phyloP scores from a whole-genome alignment of 2,888 invertebrate species.

The Andrena haemorrhoa region DNA sequence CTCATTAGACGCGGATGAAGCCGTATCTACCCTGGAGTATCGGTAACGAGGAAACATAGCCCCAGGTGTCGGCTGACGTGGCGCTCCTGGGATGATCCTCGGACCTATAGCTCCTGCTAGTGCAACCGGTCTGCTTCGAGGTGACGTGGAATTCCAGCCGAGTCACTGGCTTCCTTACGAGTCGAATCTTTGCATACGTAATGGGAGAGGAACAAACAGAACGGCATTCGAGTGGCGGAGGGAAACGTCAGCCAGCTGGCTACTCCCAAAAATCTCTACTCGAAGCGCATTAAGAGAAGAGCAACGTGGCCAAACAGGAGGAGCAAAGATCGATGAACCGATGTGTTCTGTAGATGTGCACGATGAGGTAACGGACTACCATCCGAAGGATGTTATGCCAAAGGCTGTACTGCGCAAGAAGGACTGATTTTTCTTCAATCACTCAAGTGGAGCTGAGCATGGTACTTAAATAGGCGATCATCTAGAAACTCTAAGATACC shows the following conservation, averaged over 20 bases:
- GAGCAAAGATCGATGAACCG: slow-evolving; percentile 18
- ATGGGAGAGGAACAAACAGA: background rate
- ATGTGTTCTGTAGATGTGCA: background rate
- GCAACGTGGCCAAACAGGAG: background rate
- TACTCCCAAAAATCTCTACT: background rate
- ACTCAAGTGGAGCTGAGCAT: background rate
- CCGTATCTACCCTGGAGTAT: slow-evolving; percentile 22
- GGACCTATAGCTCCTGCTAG: slow-evolving; percentile 19
- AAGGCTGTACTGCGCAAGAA: background rate
- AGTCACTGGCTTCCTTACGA: slow-evolving; percentile 38
- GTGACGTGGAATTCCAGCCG: slow-evolving; percentile 45
- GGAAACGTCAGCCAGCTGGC: background rate
- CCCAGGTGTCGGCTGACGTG: slow-evolving; percentile 41
- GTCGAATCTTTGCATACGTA: slow-evolving; percentile 38
- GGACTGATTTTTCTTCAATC: slow-evolving; percentile 3
- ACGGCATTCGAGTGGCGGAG: background rate
- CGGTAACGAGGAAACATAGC: slow-evolving; percentile 56
- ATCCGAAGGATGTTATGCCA: background rate
- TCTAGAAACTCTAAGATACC: no score
- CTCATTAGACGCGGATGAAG: slow-evolving; percentile 37
- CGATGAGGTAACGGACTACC: background rate
- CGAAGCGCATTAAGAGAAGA: background rate
- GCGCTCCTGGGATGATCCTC: slow-evolving; percentile 34
- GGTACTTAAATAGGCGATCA: background rate
- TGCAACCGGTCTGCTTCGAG: slow-evolving; percentile 18